Evolutionary conservation across 2,888 invertebrate species (phyloP), one percentile per base, ranked within the genome.

Genomic region (Rhyacophila evoluta): DNA sequence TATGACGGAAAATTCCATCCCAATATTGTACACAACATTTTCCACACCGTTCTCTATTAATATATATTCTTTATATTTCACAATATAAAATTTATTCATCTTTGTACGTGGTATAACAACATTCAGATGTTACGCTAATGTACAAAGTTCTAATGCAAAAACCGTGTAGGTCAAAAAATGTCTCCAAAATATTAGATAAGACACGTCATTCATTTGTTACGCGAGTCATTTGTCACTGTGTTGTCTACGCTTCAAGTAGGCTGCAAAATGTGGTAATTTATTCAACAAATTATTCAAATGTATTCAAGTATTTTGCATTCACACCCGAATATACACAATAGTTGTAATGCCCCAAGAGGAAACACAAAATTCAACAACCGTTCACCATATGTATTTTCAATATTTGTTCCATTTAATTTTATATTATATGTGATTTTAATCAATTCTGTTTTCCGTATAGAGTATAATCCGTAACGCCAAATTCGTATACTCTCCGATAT

Each of bases 261-360:
- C 75, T 68, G 75, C 36, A 69, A 69, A 68, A 12, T 69, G 38
- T 39, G 25, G n/a, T 25, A 29, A 72, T 19, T 72, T 72, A 72
- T 75, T 68, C 33, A 69, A 27, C 25, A 75, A 55, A 55, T 68
- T 72, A 78, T 78, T 78, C 72, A 75, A 78, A 78, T 78, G 74
- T 78, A 75, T 78, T 78, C 78, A 78, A 39, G 75, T 78, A 78
- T 78, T 78, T 78, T 75, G 78, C 78, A 78, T 78, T 78, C 75
- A 78, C 74, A 75, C 78, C 68, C 73, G 74, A 73, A 78, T 74
- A 78, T 78, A 78, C 39, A 39, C 55, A 55, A 55, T 55, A 55
- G 15, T 55, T 29, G 25, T 55, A 55, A 55, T 25, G 19, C 19
- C 55, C 19, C 55, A n/a, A 55, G 25, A 55, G 55, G 15, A 25